Conservation (phyloP, 2,113 vertebrate genomes). For the Eudyptes chrysolophus region DNA sequence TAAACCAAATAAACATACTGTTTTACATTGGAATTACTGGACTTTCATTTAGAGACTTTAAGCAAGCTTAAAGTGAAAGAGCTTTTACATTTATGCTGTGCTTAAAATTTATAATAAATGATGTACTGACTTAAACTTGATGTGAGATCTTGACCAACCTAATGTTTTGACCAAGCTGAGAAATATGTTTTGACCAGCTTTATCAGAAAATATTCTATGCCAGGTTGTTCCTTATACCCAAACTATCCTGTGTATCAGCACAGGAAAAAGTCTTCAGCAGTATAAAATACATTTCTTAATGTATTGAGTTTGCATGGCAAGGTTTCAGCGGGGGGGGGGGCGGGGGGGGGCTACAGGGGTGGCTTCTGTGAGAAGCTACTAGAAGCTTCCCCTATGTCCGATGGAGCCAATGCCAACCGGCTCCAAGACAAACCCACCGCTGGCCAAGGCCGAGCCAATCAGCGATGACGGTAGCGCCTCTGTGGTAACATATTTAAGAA, state of each 20-base stretch:
- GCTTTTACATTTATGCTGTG: background rate
- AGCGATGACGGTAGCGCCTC: background rate
- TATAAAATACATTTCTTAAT: background rate
- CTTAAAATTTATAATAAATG: background rate
- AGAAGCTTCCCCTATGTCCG: background rate
- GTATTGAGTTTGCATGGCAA: no score
- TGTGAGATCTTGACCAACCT: background rate
- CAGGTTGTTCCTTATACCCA: background rate
- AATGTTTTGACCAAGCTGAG: background rate
- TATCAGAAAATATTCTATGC: background rate
- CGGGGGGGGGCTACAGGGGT: no score
- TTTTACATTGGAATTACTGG: background rate
- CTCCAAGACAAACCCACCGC: rapidly evolving
- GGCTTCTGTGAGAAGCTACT: background rate
- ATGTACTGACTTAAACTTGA: background rate
- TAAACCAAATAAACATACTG: background rate
- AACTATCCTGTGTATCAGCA: background rate
- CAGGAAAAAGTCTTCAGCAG: background rate
- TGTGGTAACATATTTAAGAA: background rate
- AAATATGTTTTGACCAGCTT: background rate
- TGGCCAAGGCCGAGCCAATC: rapidly evolving
- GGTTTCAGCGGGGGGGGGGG: no score
- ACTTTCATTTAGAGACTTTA: background rate
- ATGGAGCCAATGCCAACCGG: rapidly evolving
- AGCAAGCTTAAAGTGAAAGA: background rate